Evolutionary conservation across 2,888 invertebrate species (phyloP).

Genomic region (Cremastinae sp.): DNA sequence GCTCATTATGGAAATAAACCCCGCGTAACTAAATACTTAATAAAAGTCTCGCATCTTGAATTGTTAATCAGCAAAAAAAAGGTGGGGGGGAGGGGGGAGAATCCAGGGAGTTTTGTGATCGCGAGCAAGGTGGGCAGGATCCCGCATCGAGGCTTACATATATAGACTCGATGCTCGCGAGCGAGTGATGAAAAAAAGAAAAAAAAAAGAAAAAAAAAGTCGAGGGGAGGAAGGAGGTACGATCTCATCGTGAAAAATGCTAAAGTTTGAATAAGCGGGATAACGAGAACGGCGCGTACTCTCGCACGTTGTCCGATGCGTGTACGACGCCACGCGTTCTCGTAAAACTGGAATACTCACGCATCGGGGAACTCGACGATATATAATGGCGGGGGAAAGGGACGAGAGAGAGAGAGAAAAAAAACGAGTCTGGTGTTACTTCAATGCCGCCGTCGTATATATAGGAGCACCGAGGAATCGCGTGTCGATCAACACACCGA

Average conservation of each 20-base stretch:
- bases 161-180: slow-evolving; percentile 41
- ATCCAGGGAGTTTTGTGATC: slow-evolving; percentile 36
- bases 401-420: slow-evolving; percentile 49
- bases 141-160: slow-evolving; percentile 54
- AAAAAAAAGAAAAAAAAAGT: slow-evolving; percentile 10
- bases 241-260: too few relatives aligned
- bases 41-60: slow-evolving; percentile 72
- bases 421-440: slow-evolving; percentile 34
- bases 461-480: slow-evolving; percentile 69
- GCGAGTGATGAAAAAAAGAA: slow-evolving; percentile 17
- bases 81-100: slow-evolving; percentile 38
- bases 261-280: too few relatives aligned
- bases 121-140: slow-evolving; percentile 33
- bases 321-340: slow-evolving; percentile 57
- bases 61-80: slow-evolving; percentile 67
- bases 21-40: slow-evolving; percentile 74
- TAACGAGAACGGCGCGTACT: slow-evolving; percentile 32
- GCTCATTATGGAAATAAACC: slow-evolving; percentile 73
- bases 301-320: slow-evolving; percentile 42
- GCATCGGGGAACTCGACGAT: slow-evolving; percentile 50
- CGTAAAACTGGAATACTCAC: slow-evolving; percentile 54
- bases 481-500: slow-evolving; percentile 79
- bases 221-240: slow-evolving; percentile 20
- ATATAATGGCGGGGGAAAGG: slow-evolving; percentile 16
- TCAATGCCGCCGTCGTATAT: slow-evolving; percentile 57